phyloP scores from a whole-genome alignment of 2,113 vertebrate genomes.

The Cyprinodon tularosa region DNA sequence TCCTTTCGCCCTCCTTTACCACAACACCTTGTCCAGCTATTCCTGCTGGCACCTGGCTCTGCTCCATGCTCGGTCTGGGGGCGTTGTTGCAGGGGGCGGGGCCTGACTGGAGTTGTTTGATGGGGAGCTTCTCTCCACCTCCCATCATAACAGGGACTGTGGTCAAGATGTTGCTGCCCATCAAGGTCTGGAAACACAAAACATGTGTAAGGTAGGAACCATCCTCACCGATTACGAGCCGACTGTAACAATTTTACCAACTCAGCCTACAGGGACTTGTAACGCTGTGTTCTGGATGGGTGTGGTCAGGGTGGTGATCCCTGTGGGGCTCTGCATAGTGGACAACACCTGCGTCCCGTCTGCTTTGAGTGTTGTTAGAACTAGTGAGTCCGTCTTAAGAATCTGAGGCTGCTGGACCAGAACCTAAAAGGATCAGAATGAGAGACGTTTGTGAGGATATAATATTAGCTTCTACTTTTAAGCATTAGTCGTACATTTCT shows the following conservation, averaged over 20 bases:
- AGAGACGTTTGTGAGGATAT: background rate
- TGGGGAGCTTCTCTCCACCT: constrained; percentile 93
- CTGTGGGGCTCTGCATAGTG: constrained; percentile 89
- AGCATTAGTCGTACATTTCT: background rate
- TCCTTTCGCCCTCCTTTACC: constrained; percentile 93
- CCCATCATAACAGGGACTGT: constrained; percentile 96
- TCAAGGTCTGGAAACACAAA: constrained; percentile 82
- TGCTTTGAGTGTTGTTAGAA: constrained; percentile 92
- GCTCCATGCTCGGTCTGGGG: constrained; percentile 76
- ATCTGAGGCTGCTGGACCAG: constrained; percentile 97
- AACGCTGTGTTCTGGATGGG: constrained; percentile 92
- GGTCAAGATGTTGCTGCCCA: constrained; percentile 96
- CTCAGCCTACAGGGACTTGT: constrained; percentile 82
- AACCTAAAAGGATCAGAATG: constrained; percentile 77
- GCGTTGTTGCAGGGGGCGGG: constrained; percentile 80
- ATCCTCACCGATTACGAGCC: no score
- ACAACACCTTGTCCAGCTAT: constrained; percentile 78
- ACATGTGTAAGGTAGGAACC: no score
- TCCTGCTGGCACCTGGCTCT: constrained; percentile 66
- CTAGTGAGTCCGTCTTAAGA: constrained; percentile 95
- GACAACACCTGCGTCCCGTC: constrained; percentile 93
- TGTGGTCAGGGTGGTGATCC: constrained; percentile 87
- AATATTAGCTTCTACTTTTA: background rate
- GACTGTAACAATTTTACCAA: no score
- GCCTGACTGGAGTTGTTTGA: constrained; percentile 88